These are phyloP conservation scores for Micromesistius poutassou DNA, from an alignment of 2,797 vertebrate genomes.

Conservation along the genomic window DNA sequence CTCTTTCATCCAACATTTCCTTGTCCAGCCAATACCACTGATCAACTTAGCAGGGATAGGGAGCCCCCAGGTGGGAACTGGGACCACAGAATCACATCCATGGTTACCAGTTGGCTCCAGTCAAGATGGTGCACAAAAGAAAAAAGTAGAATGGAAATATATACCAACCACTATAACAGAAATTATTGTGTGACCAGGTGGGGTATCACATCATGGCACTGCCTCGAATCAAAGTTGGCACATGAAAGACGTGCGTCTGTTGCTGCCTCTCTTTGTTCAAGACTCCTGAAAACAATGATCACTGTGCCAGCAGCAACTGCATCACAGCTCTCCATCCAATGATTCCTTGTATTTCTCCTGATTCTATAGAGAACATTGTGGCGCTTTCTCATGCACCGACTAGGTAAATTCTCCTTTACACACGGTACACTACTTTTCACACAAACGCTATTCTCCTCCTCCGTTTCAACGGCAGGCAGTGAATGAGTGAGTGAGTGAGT, in stretches of 20 bases:
- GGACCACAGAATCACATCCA: not conserved
- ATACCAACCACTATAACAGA: no score
- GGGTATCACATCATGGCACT: no score
- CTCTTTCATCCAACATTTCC: not conserved
- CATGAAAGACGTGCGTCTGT: no score
- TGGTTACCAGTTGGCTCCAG: not conserved
- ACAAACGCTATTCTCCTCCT: not conserved
- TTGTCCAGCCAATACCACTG: slow-evolving; percentile 1
- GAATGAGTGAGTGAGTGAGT: not conserved
- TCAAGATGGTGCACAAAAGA: not conserved
- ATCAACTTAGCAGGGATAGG: not conserved
- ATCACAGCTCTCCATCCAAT: not conserved
- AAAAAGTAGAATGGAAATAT: no score
- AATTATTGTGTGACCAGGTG: no score
- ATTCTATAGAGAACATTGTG: not conserved
- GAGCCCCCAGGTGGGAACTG: not conserved
- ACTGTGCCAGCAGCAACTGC: no score
- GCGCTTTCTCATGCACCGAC: not conserved
- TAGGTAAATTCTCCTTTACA: no score
- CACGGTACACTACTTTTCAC: no score
- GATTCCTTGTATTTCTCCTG: not conserved
- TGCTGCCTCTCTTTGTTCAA: no score
- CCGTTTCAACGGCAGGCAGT: not conserved
- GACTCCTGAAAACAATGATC: no score
- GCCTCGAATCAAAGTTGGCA: no score